Percentiles rank a stretch among this genome's conserved stretches.
phyloP scores from a whole-genome alignment of 1,140 invertebrate genomes.

The Danaus melanippus region DNA sequence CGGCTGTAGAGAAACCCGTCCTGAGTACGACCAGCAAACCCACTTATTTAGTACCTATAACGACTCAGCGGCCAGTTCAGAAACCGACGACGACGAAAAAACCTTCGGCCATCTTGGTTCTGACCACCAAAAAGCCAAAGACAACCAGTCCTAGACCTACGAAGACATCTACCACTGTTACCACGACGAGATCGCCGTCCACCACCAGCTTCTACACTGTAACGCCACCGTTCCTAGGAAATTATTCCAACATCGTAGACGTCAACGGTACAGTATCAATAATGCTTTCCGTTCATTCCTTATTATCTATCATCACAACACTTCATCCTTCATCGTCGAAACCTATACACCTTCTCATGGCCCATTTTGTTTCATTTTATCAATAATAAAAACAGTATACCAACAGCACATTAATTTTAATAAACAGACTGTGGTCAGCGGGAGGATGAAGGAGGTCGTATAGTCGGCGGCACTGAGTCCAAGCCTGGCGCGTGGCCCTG shows the following conservation, averaged over 20 bases:
- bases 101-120: slow-evolving; percentile 55
- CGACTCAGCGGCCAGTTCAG: slow-evolving; percentile 51
- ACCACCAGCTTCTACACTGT: slow-evolving; percentile 54
- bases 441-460: slow-evolving; percentile 85
- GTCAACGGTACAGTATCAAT: slow-evolving; percentile 48
- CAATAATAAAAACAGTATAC: background rate
- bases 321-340: no score
- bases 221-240: slow-evolving; percentile 44
- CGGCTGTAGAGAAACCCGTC: slow-evolving; percentile 46
- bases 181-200: slow-evolving; percentile 29
- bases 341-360: no score
- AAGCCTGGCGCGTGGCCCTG: slow-evolving; percentile 90
- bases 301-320: background rate
- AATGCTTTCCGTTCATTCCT: slow-evolving; percentile 6
- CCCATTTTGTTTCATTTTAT: no score
- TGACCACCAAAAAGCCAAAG: slow-evolving; percentile 55
- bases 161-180: slow-evolving; percentile 29
- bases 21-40: slow-evolving; percentile 58
- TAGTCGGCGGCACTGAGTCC: slow-evolving; percentile 90
- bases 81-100: slow-evolving; percentile 57
- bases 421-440: slow-evolving; percentile 82
- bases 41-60: slow-evolving; percentile 63
- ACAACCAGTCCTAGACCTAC: slow-evolving; percentile 49
- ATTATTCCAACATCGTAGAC: slow-evolving; percentile 65
- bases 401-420: background rate